Evolutionary conservation across 1,140 invertebrate species (phyloP), one percentile per base, ranked within the genome.

Genomic region (Vollenhovia emeryi): DNA sequence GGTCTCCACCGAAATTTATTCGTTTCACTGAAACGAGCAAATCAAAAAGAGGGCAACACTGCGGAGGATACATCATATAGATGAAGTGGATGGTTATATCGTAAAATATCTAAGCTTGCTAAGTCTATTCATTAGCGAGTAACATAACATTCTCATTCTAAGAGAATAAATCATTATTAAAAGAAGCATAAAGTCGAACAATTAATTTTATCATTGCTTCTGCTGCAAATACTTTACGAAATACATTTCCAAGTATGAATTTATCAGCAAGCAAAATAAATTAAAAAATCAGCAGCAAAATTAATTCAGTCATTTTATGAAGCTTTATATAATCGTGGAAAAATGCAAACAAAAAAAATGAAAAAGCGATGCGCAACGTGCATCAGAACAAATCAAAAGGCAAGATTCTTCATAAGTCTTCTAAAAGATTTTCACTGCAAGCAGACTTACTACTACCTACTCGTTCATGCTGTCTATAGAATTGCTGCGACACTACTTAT

Each of bases 321-420:
- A 36, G 50, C 33, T 40, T 18, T 43, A 57, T 40, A 18, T 40
- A 24, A 40, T 40, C 1, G 7, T 36, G 9, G 13, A 40, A n/a
- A 86, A 73, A 52, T 69, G 45, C 50, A 18, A 87, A 59, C n/a
- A n/a, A 4, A 24, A 60, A 30, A 59, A 57, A 57, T 57, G 62
- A 79, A 36, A 15, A 80, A 87, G 74, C 45, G 21, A 27, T 74
- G 21, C 87, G 60, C 60, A 69, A 33, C 48, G 9, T 27, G 45
- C 21, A 9, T 55, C n/a, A 18, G 40, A 60, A 13, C 15, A 33
- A 59, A 59, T 11, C 4, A n/a, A 48, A 18, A 52, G 3, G 18
- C 24, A n/a, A 50, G 9, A 52, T 36, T 52, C 13, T 78, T 50
- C 33, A 33, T 33, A 27, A 11, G 7, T 52, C 11, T 33, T 50